phyloP scores from a whole-genome alignment of 1,140 invertebrate genomes.

The Euschistus heros region DNA sequence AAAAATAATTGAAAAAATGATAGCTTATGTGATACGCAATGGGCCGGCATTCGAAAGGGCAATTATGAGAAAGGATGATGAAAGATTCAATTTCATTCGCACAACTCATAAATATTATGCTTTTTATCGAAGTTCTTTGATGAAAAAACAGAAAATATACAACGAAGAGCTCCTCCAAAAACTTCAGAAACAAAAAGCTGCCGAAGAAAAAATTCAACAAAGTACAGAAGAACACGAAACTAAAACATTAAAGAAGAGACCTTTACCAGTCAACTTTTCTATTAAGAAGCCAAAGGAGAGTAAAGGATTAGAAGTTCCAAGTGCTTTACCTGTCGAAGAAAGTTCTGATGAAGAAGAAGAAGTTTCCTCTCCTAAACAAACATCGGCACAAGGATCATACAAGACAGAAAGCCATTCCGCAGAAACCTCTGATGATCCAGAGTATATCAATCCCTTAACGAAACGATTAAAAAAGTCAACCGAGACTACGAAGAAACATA shows the following conservation, averaged over 20 bases:
- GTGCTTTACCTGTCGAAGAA: constrained; percentile 48
- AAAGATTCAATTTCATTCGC: constrained; percentile 21
- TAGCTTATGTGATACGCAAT: constrained; percentile 87
- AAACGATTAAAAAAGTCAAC: constrained; percentile 21
- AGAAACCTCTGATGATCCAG: constrained; percentile 1
- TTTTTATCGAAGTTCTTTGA: constrained; percentile 11
- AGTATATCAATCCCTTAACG: constrained; percentile 26
- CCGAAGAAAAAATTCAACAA: constrained; percentile 33
- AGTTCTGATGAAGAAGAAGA: constrained; percentile 49
- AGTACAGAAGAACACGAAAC: constrained; percentile 21
- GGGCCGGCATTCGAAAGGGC: constrained; percentile 84
- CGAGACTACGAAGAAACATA: constrained; percentile 26
- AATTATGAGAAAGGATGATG: constrained; percentile 62
- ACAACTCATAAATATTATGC: constrained; percentile 13
- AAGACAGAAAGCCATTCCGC: constrained; percentile 13
- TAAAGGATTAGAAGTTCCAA: constrained; percentile 40
- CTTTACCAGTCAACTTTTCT: constrained; percentile 65
- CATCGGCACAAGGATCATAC: constrained; percentile 18
- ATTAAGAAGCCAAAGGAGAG: constrained; percentile 68
- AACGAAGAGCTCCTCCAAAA: constrained; percentile 38
- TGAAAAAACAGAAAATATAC: constrained; percentile 26
- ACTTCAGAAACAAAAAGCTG: constrained; percentile 38
- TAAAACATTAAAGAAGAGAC: constrained; percentile 23
- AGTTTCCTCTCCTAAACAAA: constrained; percentile 25
- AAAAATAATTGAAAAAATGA: constrained; percentile 90